Base-by-base conservation (phyloP, 1,140 invertebrate species). In the Yoshiicerus persimilis region DNA sequence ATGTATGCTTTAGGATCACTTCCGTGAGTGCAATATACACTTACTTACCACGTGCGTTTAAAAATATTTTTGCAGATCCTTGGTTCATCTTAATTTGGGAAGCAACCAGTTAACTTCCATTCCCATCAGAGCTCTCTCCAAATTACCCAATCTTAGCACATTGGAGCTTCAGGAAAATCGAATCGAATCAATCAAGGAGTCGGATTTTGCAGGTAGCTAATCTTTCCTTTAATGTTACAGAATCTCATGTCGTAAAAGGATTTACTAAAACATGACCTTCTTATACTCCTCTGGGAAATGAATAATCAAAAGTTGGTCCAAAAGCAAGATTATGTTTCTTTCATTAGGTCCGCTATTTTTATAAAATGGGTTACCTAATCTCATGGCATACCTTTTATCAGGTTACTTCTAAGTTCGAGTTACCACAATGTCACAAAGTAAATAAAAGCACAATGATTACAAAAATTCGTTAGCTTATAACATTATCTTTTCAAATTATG, bases 81-180 rank as follows among this genome's bases (percentile, higher is more conserved):
- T 98, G 36, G 96, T 96, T 91, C 94, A 96, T 80, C 93, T 97
- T 62, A 98, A 98, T 93, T 93, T 98, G 87, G 97, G 97, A 80
- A 96, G 96, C 62, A 98, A 98, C 92, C 95, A 96, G 75, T 92
- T 98, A 89, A 94, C 94, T 27, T 93, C 93, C 47, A 94, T 98
- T 41, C 97, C 97, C 20, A 96, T 96, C 77, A 94, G 95, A 90
- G 95, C 96, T 0, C 94, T 98, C 4, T 95, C 95, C 1, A 94
- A 95, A 34, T 92, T 97, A 88, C 95, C 96, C 89, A 96, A 95
- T 89, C 92, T 98, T 64, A 96, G 96, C 91, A 97, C 96, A 91
- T 93, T 98, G 11, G 97, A 98, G 92, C 95, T 98, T 92, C 96
- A 97, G 91, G 96, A 97, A 92, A 98, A 98, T 92, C 94, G 94